Evolutionary conservation across 2,113 vertebrate species (phyloP), one percentile per base, ranked within the genome.

Genomic region (Sardina pilchardus): DNA sequence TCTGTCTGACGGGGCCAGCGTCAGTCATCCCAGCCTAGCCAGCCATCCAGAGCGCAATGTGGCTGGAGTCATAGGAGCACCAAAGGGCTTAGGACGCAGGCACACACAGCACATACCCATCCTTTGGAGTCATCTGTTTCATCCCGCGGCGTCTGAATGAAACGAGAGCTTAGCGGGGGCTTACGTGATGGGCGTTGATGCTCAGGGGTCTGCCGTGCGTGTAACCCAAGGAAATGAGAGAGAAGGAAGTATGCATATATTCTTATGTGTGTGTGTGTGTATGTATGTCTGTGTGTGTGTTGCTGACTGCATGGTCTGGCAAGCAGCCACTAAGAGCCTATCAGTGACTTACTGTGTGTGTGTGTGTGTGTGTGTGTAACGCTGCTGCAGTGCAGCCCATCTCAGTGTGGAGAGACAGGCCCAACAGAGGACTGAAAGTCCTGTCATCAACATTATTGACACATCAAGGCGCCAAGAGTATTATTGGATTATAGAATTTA

Each of bases 181-280:
- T 78, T 78, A 78, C 34, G 36, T 34, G 71, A 78, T 78, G 71
- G 71, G 30, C 71, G 71, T 36, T 78, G 71, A 78, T 78, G 71
- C 71, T 78, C 34, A 10, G 71, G 71, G 71, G 71, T 78, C 71
- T 78, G 71, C 34, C 30, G 71, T 78, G 71, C 30, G 71, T 34
- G 26, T 78, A 78, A 78, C 71, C 14, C 71, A 36, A 78, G 71
- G 71, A 78, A 78, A 71, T 71, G 63, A 36, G 71, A 78, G 71
- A 78, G 71, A 34, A 78, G 14, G 26, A 78, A 78, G 71, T 78
- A 78, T 78, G 71, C 71, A 78, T 78, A 78, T 78, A 36, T 78
- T 36, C 71, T 78, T 78, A 78, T 36, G 16, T 30, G 56, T 59
- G 63, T 30, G 26, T 71, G 63, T 26, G 26, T 71, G 63, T 26